Evolutionary conservation across 92 coral and sea anemone genomes (phyloP), one percentile per base, ranked within the genome.

Genomic region (Galaxea fascicularis): DNA sequence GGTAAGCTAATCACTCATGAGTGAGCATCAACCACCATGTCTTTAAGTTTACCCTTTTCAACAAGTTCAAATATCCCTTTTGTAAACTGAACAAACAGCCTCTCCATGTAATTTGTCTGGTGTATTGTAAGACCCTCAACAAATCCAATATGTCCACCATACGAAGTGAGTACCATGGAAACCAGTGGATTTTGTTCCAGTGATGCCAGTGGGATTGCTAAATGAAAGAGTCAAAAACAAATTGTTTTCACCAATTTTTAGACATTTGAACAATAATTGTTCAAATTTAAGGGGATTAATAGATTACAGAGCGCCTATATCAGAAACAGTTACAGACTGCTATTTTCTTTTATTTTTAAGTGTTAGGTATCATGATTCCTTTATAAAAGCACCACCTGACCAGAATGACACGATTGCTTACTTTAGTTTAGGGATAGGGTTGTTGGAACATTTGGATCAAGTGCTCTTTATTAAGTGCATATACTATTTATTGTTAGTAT

Each of bases 121-220:
- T 91, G 87, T 24, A 94, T 91, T n/a, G 82, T 92, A 24, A 89
- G 28, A 28, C 95, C 95, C 56, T 94, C 95, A 3, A 94, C 73
- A 75, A 94, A 94, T 10, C 92, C 98, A 77, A 94, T 94, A 69
- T 94, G 98, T 74, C 98, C 98, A 25, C 98, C 98, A 69, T 89
- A 90, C 8, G 95, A 88, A 16, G 98, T 94, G 31, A 94, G 73
- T 4, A 88, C 98, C 85, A 94, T 82, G 57, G 91, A 81, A 64
- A 94, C 87, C 51, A 94, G 82, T 4, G 98, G 92, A 81, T 94
- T 94, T 67, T 94, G 80, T 54, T 85, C 86, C 60, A 94, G 65
- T 6, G 93, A 84, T n/a, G 89, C 93, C n/a, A 87, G 47, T 14
- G 98, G 98, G 30, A 94, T 94, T 22, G 98, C 98, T 94, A 90